Evolutionary conservation across 2,797 vertebrate species (phyloP).

Genomic region (Champsocephalus gunnari): DNA sequence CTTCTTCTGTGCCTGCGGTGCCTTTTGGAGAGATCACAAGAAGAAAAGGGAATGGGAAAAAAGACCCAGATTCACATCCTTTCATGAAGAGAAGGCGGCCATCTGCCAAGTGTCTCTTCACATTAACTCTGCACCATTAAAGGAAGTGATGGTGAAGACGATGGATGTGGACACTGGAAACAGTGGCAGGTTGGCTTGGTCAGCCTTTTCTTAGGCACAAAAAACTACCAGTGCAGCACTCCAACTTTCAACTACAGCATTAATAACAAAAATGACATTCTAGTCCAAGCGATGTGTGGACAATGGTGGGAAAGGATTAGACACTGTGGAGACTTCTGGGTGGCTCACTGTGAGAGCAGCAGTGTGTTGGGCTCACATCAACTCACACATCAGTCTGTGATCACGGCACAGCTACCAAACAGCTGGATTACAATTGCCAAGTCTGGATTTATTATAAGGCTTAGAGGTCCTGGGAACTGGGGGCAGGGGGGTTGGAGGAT

Average conservation of each 20-base stretch:
- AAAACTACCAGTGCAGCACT: constrained; percentile 47
- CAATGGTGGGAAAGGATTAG: constrained; percentile 61
- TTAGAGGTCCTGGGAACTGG: constrained; percentile 41
- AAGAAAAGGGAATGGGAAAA: constrained; percentile 41
- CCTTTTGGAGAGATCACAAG: constrained; percentile 43
- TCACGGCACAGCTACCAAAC: constrained; percentile 40
- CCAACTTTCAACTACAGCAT: background rate
- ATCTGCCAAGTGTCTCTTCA: constrained; percentile 61
- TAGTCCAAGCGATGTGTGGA: constrained; percentile 39
- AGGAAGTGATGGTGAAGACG: constrained; percentile 37
- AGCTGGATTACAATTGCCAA: constrained; percentile 44
- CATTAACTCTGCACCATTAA: constrained; percentile 55
- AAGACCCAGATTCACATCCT: constrained; percentile 50
- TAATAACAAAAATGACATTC: constrained; percentile 15
- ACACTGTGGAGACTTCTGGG: constrained; percentile 46
- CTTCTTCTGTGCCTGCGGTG: constrained; percentile 21
- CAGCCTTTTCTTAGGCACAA: constrained; percentile 44
- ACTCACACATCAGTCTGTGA: constrained; percentile 58
- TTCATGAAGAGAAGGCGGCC: constrained; percentile 46
- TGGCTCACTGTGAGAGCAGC: constrained; percentile 40
- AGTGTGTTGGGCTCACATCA: constrained; percentile 52
- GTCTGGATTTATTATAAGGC: constrained; percentile 47
- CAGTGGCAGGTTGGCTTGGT: constrained; percentile 8
- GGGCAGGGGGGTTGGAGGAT: background rate
- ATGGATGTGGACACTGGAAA: constrained; percentile 38